Base-by-base conservation (phyloP, 2,888 invertebrate species). In the Apamea monoglypha region DNA sequence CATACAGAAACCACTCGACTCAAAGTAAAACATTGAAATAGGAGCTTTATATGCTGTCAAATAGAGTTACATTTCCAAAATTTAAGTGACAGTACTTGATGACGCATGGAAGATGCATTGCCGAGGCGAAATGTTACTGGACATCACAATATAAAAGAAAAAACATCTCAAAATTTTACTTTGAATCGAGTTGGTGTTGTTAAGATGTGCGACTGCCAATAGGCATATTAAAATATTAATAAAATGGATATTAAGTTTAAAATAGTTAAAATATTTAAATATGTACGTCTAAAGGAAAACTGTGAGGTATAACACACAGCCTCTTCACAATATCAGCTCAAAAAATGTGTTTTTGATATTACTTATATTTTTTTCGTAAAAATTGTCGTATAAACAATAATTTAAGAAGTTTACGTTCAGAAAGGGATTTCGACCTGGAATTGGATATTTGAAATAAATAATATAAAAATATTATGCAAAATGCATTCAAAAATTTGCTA, bases 371-470 rank as follows among this genome's bases (percentile, higher is more conserved):
- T 61, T 68, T 29, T 16, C 14, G 3, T 44, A n/a, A 29, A 56
- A 50, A 44, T 40, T 44, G n/a, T 80, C 59, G 16, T 67, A 59
- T 66, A 81, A 25, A 83, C 47, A 84, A 81, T 80, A 53, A 36
- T 70, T 18, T 36, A 83, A 78, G 12, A 78, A 56, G 7, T 78
- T 50, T 32, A 63, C 4, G 16, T 40, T 36, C 10, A 69, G 32
- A 47, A 44, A 32, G 16, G 32, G 1, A 78, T 21, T 79, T 56
- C 6, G 5, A 29, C 16, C 56, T 85, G 40, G 40, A 36, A 78
- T 36, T 59, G 10, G 7, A 59, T 64, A 69, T 47, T 56, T 67
- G 18, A 66, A 80, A 80, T 69, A 69, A 56, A 36, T 61, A 44
- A 16, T 63, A 44, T n/a, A 53, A 56, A 83, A 83, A 53, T 69